Evolutionary conservation across 1,140 invertebrate species (phyloP).

Genomic region (Drosophila gunungcola): DNA sequence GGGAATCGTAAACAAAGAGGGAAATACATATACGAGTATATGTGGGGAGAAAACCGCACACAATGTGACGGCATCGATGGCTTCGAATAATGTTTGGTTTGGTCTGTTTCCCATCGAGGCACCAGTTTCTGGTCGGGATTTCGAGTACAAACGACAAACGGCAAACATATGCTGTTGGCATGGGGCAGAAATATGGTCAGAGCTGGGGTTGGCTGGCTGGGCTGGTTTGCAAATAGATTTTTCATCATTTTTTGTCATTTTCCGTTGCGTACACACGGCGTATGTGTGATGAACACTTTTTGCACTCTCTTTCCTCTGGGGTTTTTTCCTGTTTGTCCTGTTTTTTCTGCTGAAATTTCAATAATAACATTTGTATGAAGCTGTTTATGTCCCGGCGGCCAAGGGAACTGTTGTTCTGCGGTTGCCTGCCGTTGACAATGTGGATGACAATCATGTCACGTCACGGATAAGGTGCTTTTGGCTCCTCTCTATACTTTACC

Average conservation of each 20-base stretch:
- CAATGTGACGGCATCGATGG: constrained; percentile 48
- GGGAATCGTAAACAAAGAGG: constrained; percentile 44
- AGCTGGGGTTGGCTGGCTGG: background rate
- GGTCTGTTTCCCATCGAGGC: constrained; percentile 18
- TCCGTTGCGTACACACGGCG: constrained; percentile 45
- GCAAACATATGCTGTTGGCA: constrained; percentile 58
- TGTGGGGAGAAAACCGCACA: constrained; percentile 25
- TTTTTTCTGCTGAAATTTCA: constrained; percentile 62
- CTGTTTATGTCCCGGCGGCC: constrained; percentile 64
- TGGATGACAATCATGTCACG: constrained; percentile 79
- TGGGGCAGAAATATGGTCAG: constrained; percentile 49
- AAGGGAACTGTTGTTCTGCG: constrained; percentile 41
- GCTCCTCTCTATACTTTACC: constrained; percentile 11
- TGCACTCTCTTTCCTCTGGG: constrained; percentile 8
- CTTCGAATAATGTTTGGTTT: constrained; percentile 64
- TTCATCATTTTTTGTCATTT: constrained; percentile 73
- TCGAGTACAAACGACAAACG: constrained; percentile 12
- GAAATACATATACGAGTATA: background rate
- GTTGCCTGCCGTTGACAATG: constrained; percentile 70
- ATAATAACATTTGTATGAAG: constrained; percentile 82
- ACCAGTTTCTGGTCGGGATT: constrained; percentile 2
- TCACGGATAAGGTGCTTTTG: constrained; percentile 46
- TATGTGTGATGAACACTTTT: constrained; percentile 70
- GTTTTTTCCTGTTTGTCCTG: constrained; percentile 6
- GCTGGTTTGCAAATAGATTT: constrained; percentile 67